Conservation (phyloP, 2,797 vertebrate genomes). For the Synaphobranchus kaupii region DNA sequence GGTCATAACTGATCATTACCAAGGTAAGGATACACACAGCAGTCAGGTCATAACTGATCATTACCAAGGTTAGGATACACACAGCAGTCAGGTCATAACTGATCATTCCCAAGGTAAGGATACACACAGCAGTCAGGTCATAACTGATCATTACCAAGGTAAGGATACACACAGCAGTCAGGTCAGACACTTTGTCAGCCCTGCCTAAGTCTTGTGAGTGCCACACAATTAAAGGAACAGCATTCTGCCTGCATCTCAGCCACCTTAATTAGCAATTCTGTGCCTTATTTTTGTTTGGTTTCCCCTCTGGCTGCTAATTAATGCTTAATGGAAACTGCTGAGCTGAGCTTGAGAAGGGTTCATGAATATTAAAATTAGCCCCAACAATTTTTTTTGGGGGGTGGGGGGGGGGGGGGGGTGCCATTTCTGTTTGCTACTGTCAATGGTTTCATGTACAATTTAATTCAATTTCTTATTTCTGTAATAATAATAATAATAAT, state of each 20-base stretch:
- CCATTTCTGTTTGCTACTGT: constrained; percentile 89
- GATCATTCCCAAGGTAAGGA: too few species aligned
- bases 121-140: too few species aligned
- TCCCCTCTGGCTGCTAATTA: constrained; percentile 99
- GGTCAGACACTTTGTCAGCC: background rate
- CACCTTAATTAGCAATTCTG: constrained; percentile 94
- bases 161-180: background rate
- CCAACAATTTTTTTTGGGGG: constrained; percentile 79
- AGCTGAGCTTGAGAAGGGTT: constrained; percentile 95
- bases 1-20: too few species aligned
- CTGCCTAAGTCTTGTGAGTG: background rate
- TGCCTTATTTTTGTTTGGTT: constrained; percentile 71
- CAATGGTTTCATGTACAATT: constrained; percentile 76
- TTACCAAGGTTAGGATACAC: too few species aligned
- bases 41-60: too few species aligned
- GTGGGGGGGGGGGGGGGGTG: constrained; percentile 74
- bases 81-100: too few species aligned
- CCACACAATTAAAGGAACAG: constrained; percentile 81
- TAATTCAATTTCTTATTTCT: constrained; percentile 59
- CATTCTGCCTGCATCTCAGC: constrained; percentile 85
- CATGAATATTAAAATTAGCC: constrained; percentile 99
- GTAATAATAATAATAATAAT: constrained; percentile 7
- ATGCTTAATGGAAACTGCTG: constrained; percentile 96
- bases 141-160: too few species aligned
- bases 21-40: too few species aligned